Evolutionary conservation across 2,797 vertebrate species (phyloP).

Genomic region (Enteromius treurensis): DNA sequence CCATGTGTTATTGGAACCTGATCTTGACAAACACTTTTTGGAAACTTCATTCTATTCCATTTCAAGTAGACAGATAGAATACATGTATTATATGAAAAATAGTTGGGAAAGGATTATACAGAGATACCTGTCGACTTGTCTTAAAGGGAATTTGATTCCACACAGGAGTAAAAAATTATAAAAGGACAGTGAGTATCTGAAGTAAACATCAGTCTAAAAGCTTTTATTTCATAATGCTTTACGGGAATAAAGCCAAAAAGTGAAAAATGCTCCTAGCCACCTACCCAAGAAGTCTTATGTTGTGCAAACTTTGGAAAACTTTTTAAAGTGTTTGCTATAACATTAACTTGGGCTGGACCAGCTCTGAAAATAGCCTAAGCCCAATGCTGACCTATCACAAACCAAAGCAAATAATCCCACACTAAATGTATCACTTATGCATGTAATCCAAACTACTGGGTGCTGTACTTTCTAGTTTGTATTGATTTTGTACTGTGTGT

Average conservation of each 20-base stretch:
- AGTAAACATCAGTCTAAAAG: not conserved
- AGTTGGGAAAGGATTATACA: not conserved
- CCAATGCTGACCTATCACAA: not conserved
- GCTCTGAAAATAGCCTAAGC: not conserved
- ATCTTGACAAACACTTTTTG: not conserved
- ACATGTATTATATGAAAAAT: not conserved
- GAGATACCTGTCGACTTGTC: not conserved
- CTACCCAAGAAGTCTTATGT: slow-evolving; percentile 8
- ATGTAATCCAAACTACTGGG: slow-evolving; percentile 10
- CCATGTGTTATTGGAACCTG: not conserved
- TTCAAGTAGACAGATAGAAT: not conserved
- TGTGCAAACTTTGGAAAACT: not conserved
- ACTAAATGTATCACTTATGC: slow-evolving; percentile 5
- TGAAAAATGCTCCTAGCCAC: slow-evolving; percentile 48
- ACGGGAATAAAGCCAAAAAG: slow-evolving; percentile 39
- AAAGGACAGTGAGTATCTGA: not conserved
- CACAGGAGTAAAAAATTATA: not conserved
- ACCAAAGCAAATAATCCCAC: not conserved
- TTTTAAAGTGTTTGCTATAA: not conserved
- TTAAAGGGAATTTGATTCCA: slow-evolving; percentile 1
- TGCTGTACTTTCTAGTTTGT: not conserved
- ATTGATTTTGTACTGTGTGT: slow-evolving; percentile 30
- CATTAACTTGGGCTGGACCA: slow-evolving; percentile 5
- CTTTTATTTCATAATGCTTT: slow-evolving; percentile 11
- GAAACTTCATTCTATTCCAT: not conserved